Evolutionary conservation across 2,113 vertebrate genomes (phyloP).

Genomic region (Oryzias javanicus): DNA sequence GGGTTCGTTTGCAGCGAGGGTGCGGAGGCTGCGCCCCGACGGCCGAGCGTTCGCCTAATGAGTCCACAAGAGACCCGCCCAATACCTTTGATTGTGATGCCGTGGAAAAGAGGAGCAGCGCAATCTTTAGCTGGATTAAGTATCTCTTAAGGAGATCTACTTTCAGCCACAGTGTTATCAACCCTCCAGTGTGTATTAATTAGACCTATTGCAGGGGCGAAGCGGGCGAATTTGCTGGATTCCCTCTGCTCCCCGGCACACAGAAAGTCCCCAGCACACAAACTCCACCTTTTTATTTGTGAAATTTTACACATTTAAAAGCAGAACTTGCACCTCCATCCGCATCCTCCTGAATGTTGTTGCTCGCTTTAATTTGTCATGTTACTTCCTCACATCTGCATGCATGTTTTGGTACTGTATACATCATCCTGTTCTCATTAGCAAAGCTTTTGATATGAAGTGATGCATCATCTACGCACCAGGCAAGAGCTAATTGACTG

Average conservation of each 20-base stretch:
- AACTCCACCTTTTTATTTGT: slow-evolving; percentile 8
- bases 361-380: slow-evolving; percentile 53
- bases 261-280: slow-evolving; percentile 19
- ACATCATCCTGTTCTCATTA: slow-evolving; percentile 71
- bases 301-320: slow-evolving; percentile 24
- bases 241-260: slow-evolving; percentile 29
- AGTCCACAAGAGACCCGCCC: slow-evolving; percentile 75
- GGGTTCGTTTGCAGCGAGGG: slow-evolving; percentile 11
- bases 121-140: slow-evolving; percentile 76
- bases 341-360: slow-evolving; percentile 25
- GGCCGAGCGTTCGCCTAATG: slow-evolving; percentile 72
- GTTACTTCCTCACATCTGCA: slow-evolving; percentile 57
- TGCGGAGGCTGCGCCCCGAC: slow-evolving; percentile 36
- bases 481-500: slow-evolving; percentile 69
- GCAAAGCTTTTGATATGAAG: slow-evolving; percentile 73
- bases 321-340: slow-evolving; percentile 18
- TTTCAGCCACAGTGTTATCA: slow-evolving; percentile 77
- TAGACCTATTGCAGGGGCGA: slow-evolving; percentile 73
- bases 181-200: slow-evolving; percentile 74
- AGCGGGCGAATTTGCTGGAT: slow-evolving; percentile 47
- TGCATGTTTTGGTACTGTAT: slow-evolving; percentile 54
- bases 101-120: slow-evolving; percentile 61
- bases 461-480: slow-evolving; percentile 67
- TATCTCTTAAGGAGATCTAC: slow-evolving; percentile 76
- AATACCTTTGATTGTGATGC: slow-evolving; percentile 75